Evolutionary conservation across 2,888 invertebrate species (phyloP), one percentile per base, ranked within the genome.

Genomic region (Macrostomum cliftonense): DNA sequence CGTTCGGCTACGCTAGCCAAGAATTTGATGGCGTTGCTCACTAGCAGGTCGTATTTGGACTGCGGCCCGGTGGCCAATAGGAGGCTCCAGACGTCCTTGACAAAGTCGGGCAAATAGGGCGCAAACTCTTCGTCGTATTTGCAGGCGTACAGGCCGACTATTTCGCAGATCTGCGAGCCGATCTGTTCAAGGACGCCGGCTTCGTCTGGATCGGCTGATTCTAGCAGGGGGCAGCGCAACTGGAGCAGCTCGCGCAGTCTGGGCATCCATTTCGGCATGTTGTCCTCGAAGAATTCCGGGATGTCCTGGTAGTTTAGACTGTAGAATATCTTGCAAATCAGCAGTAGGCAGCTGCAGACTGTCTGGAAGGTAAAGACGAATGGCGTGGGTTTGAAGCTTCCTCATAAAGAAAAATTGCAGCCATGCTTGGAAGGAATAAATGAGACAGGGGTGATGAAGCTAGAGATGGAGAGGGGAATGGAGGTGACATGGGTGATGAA

Each of bases 261-360:
- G 0, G 78, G 77, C 91, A 97, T 95, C 95, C 97, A 97, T 0
- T 77, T 77, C 19, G 75, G 75, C 82, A 97, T 89, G 68, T 93
- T 89, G 66, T 99, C 95, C 71, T 97, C 97, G 67, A 97, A 99
- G 74, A 86, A 93, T 73, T 97, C 97, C 0, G 97, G 97, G 58
- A 97, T 73, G 71, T 97, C 97, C 76, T 78, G 97, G 57, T 81
- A 85, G 71, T 95, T 97, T 17, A 97, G 76, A 0, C 93, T 93
- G 71, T 87, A 87, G 74, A 95, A 99, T 45, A 97, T 84, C 72
- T 95, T 91, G 62, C 83, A 81, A 50, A 89, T 81, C 21, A 91
- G 74, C 19, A 83, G 78, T 37, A 95, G 73, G 0, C 89, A 89
- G 48, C 82, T 81, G 61, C 87, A 91, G 56, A 93, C 83, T 4